These are phyloP conservation scores for Syngnathus acus DNA, from an alignment of 2,797 vertebrate genomes.

Conservation along the genomic window DNA sequence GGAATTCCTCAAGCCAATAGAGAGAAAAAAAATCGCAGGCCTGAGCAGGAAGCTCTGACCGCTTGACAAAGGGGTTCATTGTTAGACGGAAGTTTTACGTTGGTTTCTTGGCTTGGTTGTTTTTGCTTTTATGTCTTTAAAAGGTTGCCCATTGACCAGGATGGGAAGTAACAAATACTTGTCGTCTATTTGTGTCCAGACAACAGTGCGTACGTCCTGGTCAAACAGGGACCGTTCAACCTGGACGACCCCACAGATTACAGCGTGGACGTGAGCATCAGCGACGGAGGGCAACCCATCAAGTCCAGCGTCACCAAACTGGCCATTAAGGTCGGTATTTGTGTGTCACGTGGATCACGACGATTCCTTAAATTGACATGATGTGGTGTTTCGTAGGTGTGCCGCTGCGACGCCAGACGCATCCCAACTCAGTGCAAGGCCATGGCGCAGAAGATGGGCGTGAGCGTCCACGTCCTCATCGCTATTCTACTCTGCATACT, in stretches of 20 bases:
- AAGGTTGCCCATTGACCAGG: not conserved
- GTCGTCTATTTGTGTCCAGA: slow-evolving; percentile 59
- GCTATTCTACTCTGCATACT: slow-evolving; percentile 88
- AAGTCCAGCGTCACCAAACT: slow-evolving; percentile 70
- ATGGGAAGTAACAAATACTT: not conserved
- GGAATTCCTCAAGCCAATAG: slow-evolving; percentile 32
- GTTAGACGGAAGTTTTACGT: not conserved
- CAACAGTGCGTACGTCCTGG: slow-evolving; percentile 77
- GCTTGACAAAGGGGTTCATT: slow-evolving; percentile 34
- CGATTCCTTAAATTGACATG: not conserved
- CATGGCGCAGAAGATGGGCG: slow-evolving; percentile 51
- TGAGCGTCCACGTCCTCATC: slow-evolving; percentile 79
- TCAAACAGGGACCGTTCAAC: slow-evolving; percentile 81
- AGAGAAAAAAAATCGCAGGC: not conserved
- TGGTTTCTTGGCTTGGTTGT: not conserved
- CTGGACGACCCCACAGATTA: slow-evolving; percentile 75
- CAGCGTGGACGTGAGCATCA: slow-evolving; percentile 76
- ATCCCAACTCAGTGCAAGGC: slow-evolving; percentile 71
- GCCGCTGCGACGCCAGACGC: slow-evolving; percentile 75
- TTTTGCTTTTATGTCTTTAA: not conserved
- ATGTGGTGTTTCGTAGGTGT: slow-evolving; percentile 51
- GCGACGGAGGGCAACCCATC: slow-evolving; percentile 75
- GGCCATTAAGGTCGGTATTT: slow-evolving; percentile 49
- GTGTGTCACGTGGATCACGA: not conserved
- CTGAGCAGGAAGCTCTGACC: slow-evolving; percentile 43